A percentile compares a stretch with the other conserved stretches of the same genome.
Evolutionary conservation across 1,140 invertebrate species (phyloP).

Genomic region (Temnothorax nylanderi): DNA sequence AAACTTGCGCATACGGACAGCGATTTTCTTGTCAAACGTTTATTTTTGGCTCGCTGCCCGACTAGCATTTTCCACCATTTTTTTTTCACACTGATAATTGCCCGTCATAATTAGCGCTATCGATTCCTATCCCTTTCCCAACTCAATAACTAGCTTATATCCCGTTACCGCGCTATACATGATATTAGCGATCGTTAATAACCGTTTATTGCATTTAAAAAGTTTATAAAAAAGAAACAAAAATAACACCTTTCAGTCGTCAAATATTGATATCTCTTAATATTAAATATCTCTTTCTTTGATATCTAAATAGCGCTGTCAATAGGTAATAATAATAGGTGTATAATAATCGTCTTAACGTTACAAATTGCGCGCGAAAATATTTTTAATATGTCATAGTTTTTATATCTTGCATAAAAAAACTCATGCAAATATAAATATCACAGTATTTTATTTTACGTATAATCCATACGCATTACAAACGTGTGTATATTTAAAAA

Average conservation of each 20-base stretch:
- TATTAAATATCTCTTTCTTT: background rate
- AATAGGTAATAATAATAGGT: background rate
- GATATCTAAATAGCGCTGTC: background rate
- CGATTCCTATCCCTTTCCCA: background rate
- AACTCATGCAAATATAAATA: slow-evolving; percentile 26
- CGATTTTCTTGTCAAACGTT: slow-evolving; percentile 48
- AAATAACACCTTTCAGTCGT: background rate
- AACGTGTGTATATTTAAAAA: background rate
- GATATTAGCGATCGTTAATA: background rate
- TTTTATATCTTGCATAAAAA: slow-evolving; percentile 20
- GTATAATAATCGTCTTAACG: background rate
- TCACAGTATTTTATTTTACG: slow-evolving; percentile 12
- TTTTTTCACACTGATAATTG: slow-evolving; percentile 21
- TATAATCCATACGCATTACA: background rate
- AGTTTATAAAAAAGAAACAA: background rate
- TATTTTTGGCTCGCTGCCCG: slow-evolving; percentile 23
- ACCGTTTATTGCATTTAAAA: background rate
- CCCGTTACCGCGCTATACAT: background rate
- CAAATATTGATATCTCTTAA: background rate
- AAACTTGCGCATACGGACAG: background rate
- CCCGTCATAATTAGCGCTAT: slow-evolving; percentile 26
- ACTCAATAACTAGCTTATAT: slow-evolving; percentile 18
- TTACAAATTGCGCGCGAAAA: background rate
- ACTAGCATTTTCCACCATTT: slow-evolving; percentile 45
- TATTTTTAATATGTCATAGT: background rate